These are phyloP conservation scores for Penaeus vannamei DNA, from an alignment of 1,140 invertebrate genomes.

Conservation along the genomic window DNA sequence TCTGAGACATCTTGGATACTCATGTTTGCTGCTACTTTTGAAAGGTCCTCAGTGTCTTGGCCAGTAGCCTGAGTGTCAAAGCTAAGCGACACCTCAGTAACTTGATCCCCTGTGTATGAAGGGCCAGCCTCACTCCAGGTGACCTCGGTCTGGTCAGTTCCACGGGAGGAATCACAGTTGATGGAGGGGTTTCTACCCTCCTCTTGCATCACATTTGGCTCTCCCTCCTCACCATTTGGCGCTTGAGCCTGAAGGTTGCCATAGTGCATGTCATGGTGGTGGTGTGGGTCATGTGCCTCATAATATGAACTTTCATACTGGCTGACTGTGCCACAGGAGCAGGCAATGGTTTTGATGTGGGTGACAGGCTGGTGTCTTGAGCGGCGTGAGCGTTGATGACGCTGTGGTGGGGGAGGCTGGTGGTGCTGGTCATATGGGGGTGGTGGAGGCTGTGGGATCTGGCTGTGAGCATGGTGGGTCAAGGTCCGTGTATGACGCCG, in stretches of 20 bases:
- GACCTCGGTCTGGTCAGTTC: conserved; percentile 13
- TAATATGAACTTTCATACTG: conserved; percentile 22
- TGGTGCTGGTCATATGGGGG: conserved; percentile 29
- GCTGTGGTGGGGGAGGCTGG: conserved; percentile 19
- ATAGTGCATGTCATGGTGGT: conserved; percentile 8
- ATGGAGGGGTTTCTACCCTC: conserved; percentile 29
- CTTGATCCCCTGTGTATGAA: conserved; percentile 3
- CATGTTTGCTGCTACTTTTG: conserved; percentile 32
- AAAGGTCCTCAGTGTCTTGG: conserved; percentile 1
- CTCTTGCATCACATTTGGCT: conserved; percentile 2
- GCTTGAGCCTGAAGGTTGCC: neutral
- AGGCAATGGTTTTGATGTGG: conserved; percentile 57
- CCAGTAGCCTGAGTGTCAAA: neutral
- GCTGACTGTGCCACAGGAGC: conserved; percentile 49
- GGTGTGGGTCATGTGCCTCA: conserved; percentile 12
- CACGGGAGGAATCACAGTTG: conserved; percentile 24
- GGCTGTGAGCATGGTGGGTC: neutral
- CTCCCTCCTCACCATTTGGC: neutral
- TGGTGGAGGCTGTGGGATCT: conserved; percentile 35
- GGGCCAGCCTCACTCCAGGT: conserved; percentile 13
- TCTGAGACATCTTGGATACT: neutral
- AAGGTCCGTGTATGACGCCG: conserved; percentile 21
- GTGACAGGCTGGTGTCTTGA: conserved; percentile 50
- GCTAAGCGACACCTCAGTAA: neutral
- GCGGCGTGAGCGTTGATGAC: neutral